Conservation (phyloP, 2,113 vertebrate genomes). For the Talpa occidentalis region DNA sequence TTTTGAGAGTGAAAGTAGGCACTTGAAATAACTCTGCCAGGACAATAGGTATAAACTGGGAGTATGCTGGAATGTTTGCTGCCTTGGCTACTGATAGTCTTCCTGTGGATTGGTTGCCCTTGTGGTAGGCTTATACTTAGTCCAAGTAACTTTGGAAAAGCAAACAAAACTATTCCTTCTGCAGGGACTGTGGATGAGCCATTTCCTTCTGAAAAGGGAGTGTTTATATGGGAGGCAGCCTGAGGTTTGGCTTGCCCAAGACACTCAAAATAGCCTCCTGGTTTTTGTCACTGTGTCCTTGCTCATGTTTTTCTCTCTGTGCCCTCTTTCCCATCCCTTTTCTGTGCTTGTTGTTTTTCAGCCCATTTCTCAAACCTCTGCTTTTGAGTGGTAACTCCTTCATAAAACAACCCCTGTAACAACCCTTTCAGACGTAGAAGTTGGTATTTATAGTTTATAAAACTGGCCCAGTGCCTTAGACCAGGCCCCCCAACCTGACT, state of each 20-base stretch:
- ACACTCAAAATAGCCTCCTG: not conserved
- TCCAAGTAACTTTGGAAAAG: conserved; percentile 13
- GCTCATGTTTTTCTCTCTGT: not conserved
- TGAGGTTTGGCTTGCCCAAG: not conserved
- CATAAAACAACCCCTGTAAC: not conserved
- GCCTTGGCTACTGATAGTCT: not conserved
- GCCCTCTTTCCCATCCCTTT: not conserved
- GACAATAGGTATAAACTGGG: not conserved
- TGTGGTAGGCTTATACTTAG: not conserved
- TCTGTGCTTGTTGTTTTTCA: not conserved
- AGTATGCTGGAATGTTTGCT: not conserved
- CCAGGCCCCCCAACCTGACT: not conserved
- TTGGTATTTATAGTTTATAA: conserved; percentile 1
- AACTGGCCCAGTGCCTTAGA: not conserved
- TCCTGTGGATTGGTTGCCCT: not conserved
- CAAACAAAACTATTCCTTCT: not conserved
- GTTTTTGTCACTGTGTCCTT: not conserved
- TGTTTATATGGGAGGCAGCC: not conserved
- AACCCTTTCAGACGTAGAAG: not conserved
- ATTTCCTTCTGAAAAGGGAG: not conserved
- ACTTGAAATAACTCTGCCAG: not conserved
- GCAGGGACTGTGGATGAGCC: not conserved
- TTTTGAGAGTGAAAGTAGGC: not conserved
- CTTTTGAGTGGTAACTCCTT: not conserved
- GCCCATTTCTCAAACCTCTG: not conserved